Base-by-base conservation (phyloP, 2,888 invertebrate genomes). In the Callyntrura guangdongensis region DNA sequence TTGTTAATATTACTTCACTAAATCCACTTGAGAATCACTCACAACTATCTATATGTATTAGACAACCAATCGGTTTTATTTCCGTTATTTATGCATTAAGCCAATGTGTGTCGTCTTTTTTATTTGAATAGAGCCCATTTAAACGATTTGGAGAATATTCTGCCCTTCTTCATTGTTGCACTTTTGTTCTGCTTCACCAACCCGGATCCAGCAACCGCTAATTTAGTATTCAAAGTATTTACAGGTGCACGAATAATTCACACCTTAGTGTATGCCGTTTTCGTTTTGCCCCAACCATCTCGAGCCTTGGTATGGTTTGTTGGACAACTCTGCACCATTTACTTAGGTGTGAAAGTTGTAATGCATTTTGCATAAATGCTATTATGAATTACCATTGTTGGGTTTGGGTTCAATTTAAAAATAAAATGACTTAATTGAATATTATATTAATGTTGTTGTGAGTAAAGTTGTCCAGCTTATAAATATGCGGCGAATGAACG, bases 131-230 rank as follows among this genome's bases (percentile, higher is more conserved):
- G 97, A 94, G 97, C 97, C 12, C 97, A 97, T 94, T 95, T 96
- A 93, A 97, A 97, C 94, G 97, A 97, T 94, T 94, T 97, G 95
- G 97, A 97, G 95, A 97, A 97, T 94, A 97, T 97, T 86, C 96
- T 96, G 0, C 95, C 96, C 0, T 97, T 97, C 94, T 95, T 97
- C 94, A 94, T 96, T 11, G 94, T 96, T 53, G 96, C 96, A 2
- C 95, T 96, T 3, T 94, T 96, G 89, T 97, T 96, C 95, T 94
- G 96, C 87, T 95, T 96, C 27, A 97, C 96, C 0, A 95, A 95
- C 0, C 97, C 97, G 0, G 94, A 95, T 86, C 94, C 95, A 6
- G 94, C 90, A 86, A 95, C 93, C 0, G 96, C 96, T 3, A 95
- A 95, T 72, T 95, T 95, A 92, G 94, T 96, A 81, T 96, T 96